Base-by-base conservation (phyloP, 2,888 invertebrate genomes). In the Apamea crenata region DNA sequence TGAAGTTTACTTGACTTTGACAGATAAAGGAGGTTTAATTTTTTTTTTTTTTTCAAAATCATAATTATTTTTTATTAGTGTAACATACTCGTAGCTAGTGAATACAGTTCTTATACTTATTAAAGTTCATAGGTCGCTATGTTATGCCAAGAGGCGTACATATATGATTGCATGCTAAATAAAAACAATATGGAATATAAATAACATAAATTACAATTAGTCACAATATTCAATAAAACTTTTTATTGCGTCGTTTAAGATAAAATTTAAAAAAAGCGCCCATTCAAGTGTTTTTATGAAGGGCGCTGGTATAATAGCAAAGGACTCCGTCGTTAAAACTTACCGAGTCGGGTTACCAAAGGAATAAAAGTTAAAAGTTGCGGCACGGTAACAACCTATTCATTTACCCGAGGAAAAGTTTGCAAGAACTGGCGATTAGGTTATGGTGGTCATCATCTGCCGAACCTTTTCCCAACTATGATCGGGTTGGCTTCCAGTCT, bases 281-380 rank as follows among this genome's bases (percentile, higher is more conserved):
- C 14, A 12, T 16, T 53, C 7, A 47, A 61, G 21, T 71, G 10
- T 40, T 84, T 50, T 72, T 32, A 56, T 36, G n/a, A 53, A 21
- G 6, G 50, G n/a, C 25, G 16, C 10, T 7, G 29, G 32, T 81
- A 73, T 81, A 69, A 73, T 63, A 77, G 32, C 71, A 75, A 74
- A 75, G 40, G 65, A 29, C 75, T 72, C 25, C 61, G 65, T 88
- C 82, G 65, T 89, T 89, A 89, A 88, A 89, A 88, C 79, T 86
- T 83, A 44, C 59, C 16, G 73, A 25, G 25, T 85, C 56, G 68
- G 44, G 21, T 88, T 80, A 88, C 88, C 80, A 78, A 75, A 88
- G 79, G 10, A 72, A 82, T 80, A 82, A 81, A 87, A 88, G 76
- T 87, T 80, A 66, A 68, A 84, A 85, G 77, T 77, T 80, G 71